Evolutionary conservation across 2,888 invertebrate species (phyloP), one percentile per base, ranked within the genome.

Genomic region (Tetragonula carbonaria): DNA sequence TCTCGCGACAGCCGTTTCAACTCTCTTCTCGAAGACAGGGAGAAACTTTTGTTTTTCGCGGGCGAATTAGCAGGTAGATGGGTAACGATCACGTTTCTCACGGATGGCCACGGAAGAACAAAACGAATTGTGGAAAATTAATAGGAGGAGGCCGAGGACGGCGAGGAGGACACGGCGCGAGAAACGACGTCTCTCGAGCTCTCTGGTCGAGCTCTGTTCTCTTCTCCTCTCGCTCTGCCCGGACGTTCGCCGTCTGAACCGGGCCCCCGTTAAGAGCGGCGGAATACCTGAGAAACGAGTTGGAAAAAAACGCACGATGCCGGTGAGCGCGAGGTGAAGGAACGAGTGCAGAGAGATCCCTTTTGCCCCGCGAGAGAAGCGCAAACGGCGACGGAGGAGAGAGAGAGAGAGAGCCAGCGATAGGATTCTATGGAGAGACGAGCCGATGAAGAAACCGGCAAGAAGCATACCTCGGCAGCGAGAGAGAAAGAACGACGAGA

Each of bases 281-380:
- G 90, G 91, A 92, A 92, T 93, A 92, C 92, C 92, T 92, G 92
- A 91, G 91, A 91, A 92, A 92, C 92, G 89, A 90, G 91, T 92
- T 91, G 91, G 88, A 90, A 87, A 91, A 91, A 92, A 91, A 91
- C 91, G 87, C 83, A 86, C 91, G 79, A 91, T 87, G 78, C 77
- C 87, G 84, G 66, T 28, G 28, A 81, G 88, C 80, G 88, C 90
- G 91, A 92, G 93, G 92, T 92, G 93, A 93, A 93, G 92, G 91
- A 93, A 93, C 93, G 92, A 92, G 91, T 91, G 92, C 92, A 86
- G 50, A 55, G 85, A 45, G 45, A 45, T 87, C 86, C 90, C 88
- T 88, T 87, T 88, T 88, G 86, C 81, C 83, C 76, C 79, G 86
- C 45, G 8, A 8, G 45, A 82, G 74, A 74, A 74, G 81, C 45